Percentiles rank a stretch among this genome's conserved stretches.
Evolutionary conservation across 2,888 invertebrate genomes (phyloP).

Genomic region (Drosophila monieri): DNA sequence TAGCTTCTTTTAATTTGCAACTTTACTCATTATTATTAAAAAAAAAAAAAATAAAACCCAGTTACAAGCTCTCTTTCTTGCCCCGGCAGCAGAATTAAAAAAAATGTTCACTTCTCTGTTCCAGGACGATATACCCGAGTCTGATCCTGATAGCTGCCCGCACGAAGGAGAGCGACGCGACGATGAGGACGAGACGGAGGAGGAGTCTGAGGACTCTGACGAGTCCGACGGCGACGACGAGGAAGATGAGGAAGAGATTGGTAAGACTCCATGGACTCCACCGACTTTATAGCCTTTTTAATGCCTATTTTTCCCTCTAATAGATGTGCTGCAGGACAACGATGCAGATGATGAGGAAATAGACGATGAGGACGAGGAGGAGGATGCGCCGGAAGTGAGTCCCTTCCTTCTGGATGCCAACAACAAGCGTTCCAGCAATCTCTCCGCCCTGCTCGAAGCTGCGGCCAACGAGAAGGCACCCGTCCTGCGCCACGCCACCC

Average conservation of each 20-base stretch:
- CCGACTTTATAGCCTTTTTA: background rate
- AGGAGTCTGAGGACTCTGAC: slow-evolving; percentile 83
- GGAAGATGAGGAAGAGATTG: slow-evolving; percentile 84
- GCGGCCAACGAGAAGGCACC: slow-evolving; percentile 86
- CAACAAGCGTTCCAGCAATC: slow-evolving; percentile 85
- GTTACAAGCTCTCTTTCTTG: background rate
- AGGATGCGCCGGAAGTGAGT: slow-evolving; percentile 81
- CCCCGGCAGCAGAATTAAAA: background rate
- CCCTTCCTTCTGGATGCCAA: slow-evolving; percentile 85
- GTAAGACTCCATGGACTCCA: slow-evolving; percentile 49
- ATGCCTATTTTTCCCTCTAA: background rate
- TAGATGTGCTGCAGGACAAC: slow-evolving; percentile 79
- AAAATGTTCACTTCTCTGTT: slow-evolving; percentile 6
- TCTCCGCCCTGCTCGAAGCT: slow-evolving; percentile 97
- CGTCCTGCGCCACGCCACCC: slow-evolving; percentile 86
- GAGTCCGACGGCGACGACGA: slow-evolving; percentile 84
- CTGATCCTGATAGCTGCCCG: slow-evolving; percentile 84
- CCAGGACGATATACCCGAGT: slow-evolving; percentile 84
- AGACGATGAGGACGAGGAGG: slow-evolving; percentile 84
- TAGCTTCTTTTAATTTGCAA: slow-evolving; percentile 37
- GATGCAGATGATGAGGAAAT: slow-evolving; percentile 84
- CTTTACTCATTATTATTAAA: slow-evolving; percentile 14
- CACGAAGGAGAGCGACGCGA: slow-evolving; percentile 82
- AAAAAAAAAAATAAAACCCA: too few relatives aligned
- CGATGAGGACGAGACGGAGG: slow-evolving; percentile 83